Base-by-base conservation (phyloP, 2,888 invertebrate genomes). In the Agonopterix subpropinquella region DNA sequence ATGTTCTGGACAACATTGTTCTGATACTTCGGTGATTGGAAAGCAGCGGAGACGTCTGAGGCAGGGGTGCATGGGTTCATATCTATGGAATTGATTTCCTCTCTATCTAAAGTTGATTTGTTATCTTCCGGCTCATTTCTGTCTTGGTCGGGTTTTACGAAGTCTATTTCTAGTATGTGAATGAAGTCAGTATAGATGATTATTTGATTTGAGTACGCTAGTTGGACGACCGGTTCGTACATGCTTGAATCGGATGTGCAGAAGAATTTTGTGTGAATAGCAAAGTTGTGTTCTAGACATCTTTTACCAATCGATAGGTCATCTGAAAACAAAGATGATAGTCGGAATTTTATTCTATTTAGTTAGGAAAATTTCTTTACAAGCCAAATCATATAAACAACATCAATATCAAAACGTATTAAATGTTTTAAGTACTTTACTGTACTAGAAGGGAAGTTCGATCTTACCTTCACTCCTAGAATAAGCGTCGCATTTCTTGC, bases 201-300 rank as follows among this genome's bases (percentile, higher is more conserved):
- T 51, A 95, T 93, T 61, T 93, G 92, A 62, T 93, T 92, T 47
- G 92, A 91, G 65, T 92, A 92, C 8, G 92, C 92, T 44, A 93
- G 81, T 67, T 93, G 92, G 3, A 92, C 91, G 8, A 91, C 90
- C 0, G 93, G 92, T 61, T 92, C 92, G 65, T 94, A 94, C 75
- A 91, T 90, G 28, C 95, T 96, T 64, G 93, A 94, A 46, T 96
- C 95, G 43, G 94, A 92, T n/a, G 95, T 94, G 62, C 96, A 93
- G 70, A 96, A 95, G 76, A 97, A 96, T 72, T 95, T 95, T 60
- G 96, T 96, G 80, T 98, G 97, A 57, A 98, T 92, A 44, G 97
- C 96, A 61, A 97, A 93, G 70, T 97, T 96, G 76, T 98, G 98
- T 69, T 94, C 93, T 50, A 96, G 85, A 73, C 98, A 98, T 61